These are phyloP conservation scores for Morone chrysops DNA, from an alignment of 2,113 vertebrate genomes.

Conservation along the genomic window DNA sequence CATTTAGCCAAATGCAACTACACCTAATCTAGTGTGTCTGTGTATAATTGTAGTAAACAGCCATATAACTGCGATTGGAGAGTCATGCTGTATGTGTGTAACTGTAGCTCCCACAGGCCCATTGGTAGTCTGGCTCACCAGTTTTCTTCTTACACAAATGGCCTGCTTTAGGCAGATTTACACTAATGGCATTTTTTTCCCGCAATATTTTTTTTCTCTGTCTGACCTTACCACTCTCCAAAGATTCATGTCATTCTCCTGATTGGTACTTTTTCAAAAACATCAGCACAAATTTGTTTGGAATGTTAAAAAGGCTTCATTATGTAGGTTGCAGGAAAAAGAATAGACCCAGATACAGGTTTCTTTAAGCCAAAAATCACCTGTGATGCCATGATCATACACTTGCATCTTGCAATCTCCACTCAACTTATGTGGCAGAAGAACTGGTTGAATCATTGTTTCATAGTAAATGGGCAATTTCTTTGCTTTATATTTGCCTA, in stretches of 20 bases:
- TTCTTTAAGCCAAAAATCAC: not conserved
- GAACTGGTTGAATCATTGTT: not conserved
- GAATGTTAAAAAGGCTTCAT: not conserved
- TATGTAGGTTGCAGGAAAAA: too few relatives aligned
- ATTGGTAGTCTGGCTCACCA: not conserved
- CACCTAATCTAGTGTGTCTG: too few relatives aligned
- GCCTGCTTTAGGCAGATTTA: slow-evolving; percentile 10
- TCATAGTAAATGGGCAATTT: too few relatives aligned
- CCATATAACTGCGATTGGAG: not conserved
- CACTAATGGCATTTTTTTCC: not conserved
- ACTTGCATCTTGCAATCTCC: not conserved
- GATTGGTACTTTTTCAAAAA: not conserved
- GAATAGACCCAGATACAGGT: not conserved
- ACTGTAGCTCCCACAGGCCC: not conserved
- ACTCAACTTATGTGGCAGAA: not conserved
- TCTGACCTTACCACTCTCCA: not conserved
- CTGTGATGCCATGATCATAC: not conserved
- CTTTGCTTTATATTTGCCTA: too few relatives aligned
- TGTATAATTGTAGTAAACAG: not conserved
- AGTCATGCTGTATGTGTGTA: not conserved
- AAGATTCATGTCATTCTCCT: slow-evolving; percentile 9
- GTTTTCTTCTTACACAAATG: slow-evolving; percentile 13
- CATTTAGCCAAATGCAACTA: too few relatives aligned
- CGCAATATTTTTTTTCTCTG: too few relatives aligned
- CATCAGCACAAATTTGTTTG: not conserved